Conservation (phyloP, 2,113 vertebrate genomes). For the Chaenocephalus aceratus region DNA sequence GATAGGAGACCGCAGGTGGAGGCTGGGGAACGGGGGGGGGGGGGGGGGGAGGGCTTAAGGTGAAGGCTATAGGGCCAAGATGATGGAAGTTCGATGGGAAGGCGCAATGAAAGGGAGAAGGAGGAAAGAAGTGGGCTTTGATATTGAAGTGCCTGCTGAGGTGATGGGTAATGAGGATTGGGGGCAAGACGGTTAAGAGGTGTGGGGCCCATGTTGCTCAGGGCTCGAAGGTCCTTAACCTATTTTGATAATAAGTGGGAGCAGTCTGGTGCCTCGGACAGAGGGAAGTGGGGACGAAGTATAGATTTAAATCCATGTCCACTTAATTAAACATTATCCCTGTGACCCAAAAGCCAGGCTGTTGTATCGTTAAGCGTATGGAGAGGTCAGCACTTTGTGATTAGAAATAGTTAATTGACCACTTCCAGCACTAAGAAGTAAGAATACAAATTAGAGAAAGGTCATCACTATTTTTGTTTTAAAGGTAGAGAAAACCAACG, state of each 20-base stretch:
- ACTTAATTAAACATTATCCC: conserved; percentile 19
- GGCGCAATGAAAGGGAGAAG: conserved; percentile 15
- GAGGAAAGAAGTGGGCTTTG: background rate
- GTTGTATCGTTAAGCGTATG: conserved; percentile 4
- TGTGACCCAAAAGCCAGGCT: conserved; percentile 11
- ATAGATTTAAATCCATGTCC: background rate
- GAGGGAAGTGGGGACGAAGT: conserved; percentile 20
- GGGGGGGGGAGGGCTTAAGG: conserved; percentile 31
- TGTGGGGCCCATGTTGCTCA: background rate
- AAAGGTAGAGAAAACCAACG: background rate
- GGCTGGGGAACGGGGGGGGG: conserved; percentile 37
- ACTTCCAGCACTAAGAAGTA: conserved; percentile 1
- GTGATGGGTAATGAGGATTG: conserved; percentile 36
- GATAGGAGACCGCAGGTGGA: conserved; percentile 48
- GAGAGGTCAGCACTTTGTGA: background rate
- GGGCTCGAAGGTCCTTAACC: conserved; percentile 20
- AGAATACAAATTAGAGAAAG: background rate
- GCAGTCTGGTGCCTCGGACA: background rate
- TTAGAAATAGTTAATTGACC: conserved; percentile 2
- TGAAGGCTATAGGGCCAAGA: conserved; percentile 48
- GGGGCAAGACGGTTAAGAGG: conserved; percentile 26
- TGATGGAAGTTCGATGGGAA: conserved; percentile 33
- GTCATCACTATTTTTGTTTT: background rate
- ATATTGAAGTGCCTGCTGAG: conserved; percentile 11
- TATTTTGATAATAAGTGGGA: conserved; percentile 40